These are phyloP conservation scores for Epicampocera succincta DNA, from an alignment of 2,888 invertebrate species.

Conservation along the genomic window DNA sequence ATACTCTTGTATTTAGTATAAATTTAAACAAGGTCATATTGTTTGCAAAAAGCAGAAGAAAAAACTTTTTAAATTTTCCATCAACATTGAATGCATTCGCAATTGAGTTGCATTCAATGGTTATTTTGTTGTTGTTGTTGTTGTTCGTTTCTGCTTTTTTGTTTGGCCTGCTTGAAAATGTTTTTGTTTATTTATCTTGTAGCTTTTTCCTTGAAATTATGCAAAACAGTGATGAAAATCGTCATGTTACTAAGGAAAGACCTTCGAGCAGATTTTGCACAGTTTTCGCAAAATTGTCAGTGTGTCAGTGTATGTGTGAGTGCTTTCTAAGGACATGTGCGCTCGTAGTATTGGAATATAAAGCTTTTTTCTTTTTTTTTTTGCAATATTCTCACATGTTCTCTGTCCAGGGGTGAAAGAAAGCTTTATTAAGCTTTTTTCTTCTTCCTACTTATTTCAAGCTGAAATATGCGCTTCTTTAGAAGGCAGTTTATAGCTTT, in stretches of 20 bases:
- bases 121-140: neutral
- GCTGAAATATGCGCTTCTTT: conserved; percentile 2
- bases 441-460: neutral
- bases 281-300: neutral
- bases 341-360: conserved; percentile 9
- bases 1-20: neutral
- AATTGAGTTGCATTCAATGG: conserved; percentile 12
- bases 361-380: too few species aligned
- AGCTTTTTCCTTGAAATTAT: conserved; percentile 57
- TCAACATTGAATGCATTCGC: conserved; percentile 17
- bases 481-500: conserved; percentile 12
- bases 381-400: conserved; percentile 6
- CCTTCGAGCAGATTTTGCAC: conserved; percentile 29
- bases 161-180: neutral
- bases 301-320: too few species aligned
- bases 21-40: conserved; percentile 43
- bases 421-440: conserved; percentile 48
- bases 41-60: neutral
- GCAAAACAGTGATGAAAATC: conserved; percentile 30
- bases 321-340: conserved; percentile 28
- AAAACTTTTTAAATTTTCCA: conserved; percentile 10
- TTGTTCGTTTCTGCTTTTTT: neutral
- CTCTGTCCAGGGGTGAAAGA: conserved; percentile 31
- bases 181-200: conserved; percentile 14
- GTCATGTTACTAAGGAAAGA: conserved; percentile 30